Percentiles rank a stretch among this genome's conserved stretches.
Conservation (phyloP, 1,140 invertebrate species). For the Heliothis virescens region DNA sequence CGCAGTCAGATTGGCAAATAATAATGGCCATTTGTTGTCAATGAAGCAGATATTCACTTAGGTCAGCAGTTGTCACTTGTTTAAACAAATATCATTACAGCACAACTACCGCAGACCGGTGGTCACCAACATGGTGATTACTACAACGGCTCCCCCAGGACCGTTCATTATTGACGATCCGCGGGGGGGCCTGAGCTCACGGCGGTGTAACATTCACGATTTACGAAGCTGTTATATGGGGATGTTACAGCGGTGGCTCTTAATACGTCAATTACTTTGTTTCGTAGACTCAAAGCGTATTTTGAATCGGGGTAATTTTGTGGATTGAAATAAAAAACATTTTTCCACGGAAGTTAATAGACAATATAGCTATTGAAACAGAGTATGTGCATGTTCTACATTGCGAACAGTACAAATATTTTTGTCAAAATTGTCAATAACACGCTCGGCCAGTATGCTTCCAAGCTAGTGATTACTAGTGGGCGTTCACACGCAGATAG, state of each 20-base stretch:
- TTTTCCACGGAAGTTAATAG: constrained; percentile 3
- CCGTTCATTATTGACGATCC: constrained; percentile 17
- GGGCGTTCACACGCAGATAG: constrained; percentile 34
- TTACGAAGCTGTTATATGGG: constrained; percentile 16
- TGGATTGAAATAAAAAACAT: background rate
- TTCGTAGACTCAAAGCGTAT: background rate
- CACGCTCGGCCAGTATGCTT: background rate
- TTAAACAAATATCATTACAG: background rate
- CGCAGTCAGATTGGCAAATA: no score
- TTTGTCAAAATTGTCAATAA: constrained; percentile 12
- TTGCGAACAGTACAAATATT: constrained; percentile 7
- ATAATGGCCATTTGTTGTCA: background rate
- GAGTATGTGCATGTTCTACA: constrained; percentile 24
- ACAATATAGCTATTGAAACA: constrained; percentile 33
- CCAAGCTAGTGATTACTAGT: constrained; percentile 14
- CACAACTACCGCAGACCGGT: background rate
- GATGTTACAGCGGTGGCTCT: background rate
- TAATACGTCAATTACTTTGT: background rate
- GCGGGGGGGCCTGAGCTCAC: background rate
- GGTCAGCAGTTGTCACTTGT: background rate
- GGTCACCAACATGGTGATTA: background rate
- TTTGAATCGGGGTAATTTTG: background rate
- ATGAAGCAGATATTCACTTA: background rate
- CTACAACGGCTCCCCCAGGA: background rate
- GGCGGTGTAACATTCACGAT: constrained; percentile 5